These are phyloP conservation scores for Phasianus colchicus DNA, from an alignment of 2,113 vertebrate species.

Conservation along the genomic window DNA sequence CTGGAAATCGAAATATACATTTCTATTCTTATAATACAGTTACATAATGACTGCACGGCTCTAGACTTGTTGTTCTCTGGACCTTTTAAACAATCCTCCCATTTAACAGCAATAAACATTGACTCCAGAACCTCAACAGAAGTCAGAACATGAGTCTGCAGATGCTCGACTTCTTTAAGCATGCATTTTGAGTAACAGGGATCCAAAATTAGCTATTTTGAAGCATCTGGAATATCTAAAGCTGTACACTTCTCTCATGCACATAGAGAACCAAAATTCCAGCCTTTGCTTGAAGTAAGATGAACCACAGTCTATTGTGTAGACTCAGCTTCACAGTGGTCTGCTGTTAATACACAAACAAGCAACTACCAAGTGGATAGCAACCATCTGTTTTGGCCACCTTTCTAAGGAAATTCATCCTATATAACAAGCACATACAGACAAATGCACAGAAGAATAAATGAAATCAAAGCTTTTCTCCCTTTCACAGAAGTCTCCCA, in stretches of 20 bases:
- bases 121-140: neutral
- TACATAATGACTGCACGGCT: neutral
- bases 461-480: neutral
- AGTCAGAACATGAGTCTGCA: neutral
- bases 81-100: neutral
- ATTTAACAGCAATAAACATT: neutral
- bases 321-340: neutral
- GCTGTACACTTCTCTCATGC: neutral
- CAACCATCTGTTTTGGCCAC: neutral
- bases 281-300: neutral
- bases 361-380: neutral
- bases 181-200: neutral
- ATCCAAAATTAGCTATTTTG: neutral
- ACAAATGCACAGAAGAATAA: neutral
- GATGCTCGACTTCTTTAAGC: neutral
- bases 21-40: neutral
- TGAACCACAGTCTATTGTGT: neutral
- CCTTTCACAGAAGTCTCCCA: neutral
- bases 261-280: neutral
- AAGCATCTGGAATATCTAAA: neutral
- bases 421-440: neutral
- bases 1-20: neutral
- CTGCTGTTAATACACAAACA: neutral
- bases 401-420: neutral
- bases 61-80: neutral